Evolutionary conservation across 2,888 invertebrate species (phyloP).

Genomic region (Noctuana brunneofusca): DNA sequence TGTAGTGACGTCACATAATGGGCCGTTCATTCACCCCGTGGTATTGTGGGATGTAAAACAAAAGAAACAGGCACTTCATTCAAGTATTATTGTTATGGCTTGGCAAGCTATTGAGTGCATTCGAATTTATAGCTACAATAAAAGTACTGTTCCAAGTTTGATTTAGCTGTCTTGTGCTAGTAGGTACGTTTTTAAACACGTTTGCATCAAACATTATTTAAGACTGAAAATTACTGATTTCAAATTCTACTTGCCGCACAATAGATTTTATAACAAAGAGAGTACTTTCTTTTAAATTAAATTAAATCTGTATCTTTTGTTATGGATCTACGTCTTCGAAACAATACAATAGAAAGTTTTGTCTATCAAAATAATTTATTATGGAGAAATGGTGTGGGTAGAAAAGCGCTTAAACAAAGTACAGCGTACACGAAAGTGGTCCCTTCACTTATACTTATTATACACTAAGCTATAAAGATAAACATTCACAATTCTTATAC

Average conservation of each 20-base stretch:
- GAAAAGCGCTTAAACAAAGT: neutral
- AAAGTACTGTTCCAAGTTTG: constrained; percentile 25
- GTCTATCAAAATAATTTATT: constrained; percentile 9
- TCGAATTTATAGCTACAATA: constrained; percentile 28
- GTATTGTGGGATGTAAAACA: constrained; percentile 31
- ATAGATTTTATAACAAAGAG: neutral
- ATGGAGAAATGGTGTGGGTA: neutral
- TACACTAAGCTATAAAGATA: too few relatives aligned
- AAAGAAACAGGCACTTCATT: constrained; percentile 25
- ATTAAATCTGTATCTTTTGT: neutral
- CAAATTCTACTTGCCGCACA: neutral
- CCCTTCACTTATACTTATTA: too few relatives aligned
- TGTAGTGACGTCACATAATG: constrained; percentile 25
- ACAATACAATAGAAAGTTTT: constrained; percentile 12
- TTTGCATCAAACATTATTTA: neutral
- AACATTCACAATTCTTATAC: too few relatives aligned
- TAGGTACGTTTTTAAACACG: neutral
- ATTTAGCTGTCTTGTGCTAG: constrained; percentile 8
- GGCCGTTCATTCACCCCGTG: constrained; percentile 29
- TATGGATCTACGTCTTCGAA: constrained; percentile 3
- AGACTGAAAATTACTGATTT: neutral
- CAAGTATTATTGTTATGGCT: constrained; percentile 34
- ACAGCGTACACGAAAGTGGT: neutral
- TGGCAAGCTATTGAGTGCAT: constrained; percentile 31
- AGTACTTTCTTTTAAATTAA: neutral